Conservation (phyloP, 2,888 invertebrate species). For the Chymomyza fuscimana region DNA sequence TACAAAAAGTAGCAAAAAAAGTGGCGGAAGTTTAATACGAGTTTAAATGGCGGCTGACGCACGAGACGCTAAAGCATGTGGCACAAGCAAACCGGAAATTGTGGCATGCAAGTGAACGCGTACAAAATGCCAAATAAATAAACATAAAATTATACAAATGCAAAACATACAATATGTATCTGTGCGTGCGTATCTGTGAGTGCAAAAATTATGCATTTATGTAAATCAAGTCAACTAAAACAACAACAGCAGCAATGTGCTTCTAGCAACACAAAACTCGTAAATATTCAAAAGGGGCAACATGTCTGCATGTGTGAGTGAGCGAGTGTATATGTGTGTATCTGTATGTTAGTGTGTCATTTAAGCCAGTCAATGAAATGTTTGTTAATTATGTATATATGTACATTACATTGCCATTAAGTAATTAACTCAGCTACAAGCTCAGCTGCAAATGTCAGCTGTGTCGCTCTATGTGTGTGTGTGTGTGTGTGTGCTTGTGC, state of each 20-base stretch:
- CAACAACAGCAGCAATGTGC: slow-evolving; percentile 13
- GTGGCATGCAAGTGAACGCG: background rate
- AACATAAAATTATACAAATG: slow-evolving; percentile 22
- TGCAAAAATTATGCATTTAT: slow-evolving; percentile 53
- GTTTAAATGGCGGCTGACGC: background rate
- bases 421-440: slow-evolving; percentile 62
- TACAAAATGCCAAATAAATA: slow-evolving; percentile 39
- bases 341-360: slow-evolving; percentile 26
- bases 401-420: slow-evolving; percentile 67
- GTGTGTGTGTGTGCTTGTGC: slow-evolving; percentile 8
- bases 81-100: background rate
- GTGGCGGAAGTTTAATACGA: background rate
- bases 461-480: background rate
- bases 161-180: slow-evolving; percentile 12
- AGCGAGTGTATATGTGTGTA: slow-evolving; percentile 19
- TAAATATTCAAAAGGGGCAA: slow-evolving; percentile 50
- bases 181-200: slow-evolving; percentile 15
- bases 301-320: slow-evolving; percentile 4
- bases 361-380: slow-evolving; percentile 65
- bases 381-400: slow-evolving; percentile 65
- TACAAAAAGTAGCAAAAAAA: slow-evolving; percentile 14
- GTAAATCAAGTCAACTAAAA: slow-evolving; percentile 39
- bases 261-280: slow-evolving; percentile 33
- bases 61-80: background rate
- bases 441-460: slow-evolving; percentile 17